Evolutionary conservation across 2,797 vertebrate genomes (phyloP).

Genomic region (Falco naumanni): DNA sequence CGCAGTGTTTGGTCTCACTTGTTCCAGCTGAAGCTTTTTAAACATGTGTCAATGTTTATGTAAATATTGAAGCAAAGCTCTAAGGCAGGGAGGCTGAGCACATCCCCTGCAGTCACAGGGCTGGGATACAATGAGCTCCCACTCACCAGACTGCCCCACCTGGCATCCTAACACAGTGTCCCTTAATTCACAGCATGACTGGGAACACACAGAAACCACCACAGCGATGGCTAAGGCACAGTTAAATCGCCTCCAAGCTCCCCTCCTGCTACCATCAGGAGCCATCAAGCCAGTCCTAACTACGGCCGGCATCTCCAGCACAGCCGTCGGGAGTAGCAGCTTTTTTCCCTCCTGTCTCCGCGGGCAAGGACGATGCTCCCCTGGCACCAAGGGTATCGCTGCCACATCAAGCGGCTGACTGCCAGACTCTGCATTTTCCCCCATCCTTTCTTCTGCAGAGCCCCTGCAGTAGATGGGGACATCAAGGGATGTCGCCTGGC

Average conservation of each 20-base stretch:
- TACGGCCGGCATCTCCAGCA: conserved; percentile 44
- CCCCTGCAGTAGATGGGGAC: not conserved
- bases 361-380: conserved; percentile 59
- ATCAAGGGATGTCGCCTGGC: not conserved
- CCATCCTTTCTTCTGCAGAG: not conserved
- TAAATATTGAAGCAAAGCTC: conserved; percentile 47
- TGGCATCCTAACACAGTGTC: not conserved
- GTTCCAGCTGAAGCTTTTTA: not conserved
- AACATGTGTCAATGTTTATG: conserved; percentile 7
- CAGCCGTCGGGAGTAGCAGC: not conserved
- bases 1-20: not conserved
- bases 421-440: not conserved
- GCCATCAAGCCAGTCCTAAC: conserved; percentile 56
- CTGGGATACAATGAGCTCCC: not conserved
- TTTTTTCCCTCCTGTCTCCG: conserved; percentile 45
- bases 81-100: not conserved
- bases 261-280: conserved; percentile 26
- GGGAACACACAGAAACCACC: not conserved
- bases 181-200: not conserved
- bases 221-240: not conserved
- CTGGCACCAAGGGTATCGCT: conserved; percentile 41
- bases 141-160: not conserved
- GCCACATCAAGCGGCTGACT: not conserved
- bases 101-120: not conserved
- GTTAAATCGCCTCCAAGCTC: conserved; percentile 31